Base-by-base conservation (phyloP, 1,140 invertebrate genomes). In the Rhyzopertha dominica region DNA sequence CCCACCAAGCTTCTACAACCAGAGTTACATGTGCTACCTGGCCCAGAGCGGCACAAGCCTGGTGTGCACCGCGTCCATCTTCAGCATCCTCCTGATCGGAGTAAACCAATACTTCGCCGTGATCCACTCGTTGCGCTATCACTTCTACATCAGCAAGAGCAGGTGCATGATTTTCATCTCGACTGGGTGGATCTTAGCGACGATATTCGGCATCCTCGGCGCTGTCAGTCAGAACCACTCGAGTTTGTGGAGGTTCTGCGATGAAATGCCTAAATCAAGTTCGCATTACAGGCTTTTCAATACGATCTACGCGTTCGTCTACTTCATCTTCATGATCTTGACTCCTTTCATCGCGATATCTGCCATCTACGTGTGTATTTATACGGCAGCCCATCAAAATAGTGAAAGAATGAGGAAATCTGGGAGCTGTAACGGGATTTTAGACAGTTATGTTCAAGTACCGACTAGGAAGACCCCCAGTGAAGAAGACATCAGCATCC, bases 21-120 rank as follows among this genome's bases (percentile, higher is more conserved):
- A 25, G 39, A 49, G 10, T 14, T 38, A 53, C 5, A 36, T 71
- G 53, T 78, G 77, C 51, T 67, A 69, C 30, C 54, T 69, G 7
- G 70, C 71, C 2, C 74, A 78, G 29, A 71, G 74, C 35, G 55
- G 71, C 3, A 70, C 74, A 34, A 74, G 71, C 23, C 74, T 72
- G 13, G 56, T 75, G 1, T 71, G 75, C 29, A 72, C 75, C 9
- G 70, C 72, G 1, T 75, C 74, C 12, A 67, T 67, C 23, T 56
- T 67, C 32, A 64, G 65, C 36, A 62, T 91, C 4, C 74, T 90
- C 5, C 74, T 92, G 7, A 89, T 94, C 24, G 85, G 86, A 1
- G 68, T 90, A 2, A 90, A 94, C 60, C 84, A 91, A 56, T 91
- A 90, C 66, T 83, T 85, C 49, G 90, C 89, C 1, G 87, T 94